phyloP scores from a whole-genome alignment of 2,797 vertebrate species.

The Anableps anableps region DNA sequence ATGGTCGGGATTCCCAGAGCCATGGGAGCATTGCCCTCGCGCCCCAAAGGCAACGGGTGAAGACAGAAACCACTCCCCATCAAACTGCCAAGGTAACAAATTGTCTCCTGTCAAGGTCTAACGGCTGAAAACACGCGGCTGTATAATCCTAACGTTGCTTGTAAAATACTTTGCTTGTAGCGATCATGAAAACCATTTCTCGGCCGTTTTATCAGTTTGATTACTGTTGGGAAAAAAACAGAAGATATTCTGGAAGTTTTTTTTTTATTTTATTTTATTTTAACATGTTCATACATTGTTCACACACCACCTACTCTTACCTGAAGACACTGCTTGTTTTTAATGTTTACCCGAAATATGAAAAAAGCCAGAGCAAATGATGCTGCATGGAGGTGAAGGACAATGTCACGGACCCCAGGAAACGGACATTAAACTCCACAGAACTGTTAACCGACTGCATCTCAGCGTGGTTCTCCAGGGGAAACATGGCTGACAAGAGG shows the following conservation, averaged over 20 bases:
- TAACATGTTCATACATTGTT: no score
- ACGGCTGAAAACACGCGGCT: not conserved
- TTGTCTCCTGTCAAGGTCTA: slow-evolving; percentile 1
- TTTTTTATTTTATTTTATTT: no score
- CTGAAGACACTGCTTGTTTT: not conserved
- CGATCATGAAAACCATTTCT: not conserved
- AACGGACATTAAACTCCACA: no score
- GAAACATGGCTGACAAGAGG: no score
- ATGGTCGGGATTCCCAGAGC: slow-evolving; percentile 47
- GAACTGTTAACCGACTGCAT: no score
- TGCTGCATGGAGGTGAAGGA: no score
- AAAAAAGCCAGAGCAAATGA: no score
- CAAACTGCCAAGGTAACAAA: not conserved
- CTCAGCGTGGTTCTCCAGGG: no score
- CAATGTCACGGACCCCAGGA: no score
- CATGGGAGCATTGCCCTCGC: not conserved
- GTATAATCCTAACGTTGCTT: not conserved
- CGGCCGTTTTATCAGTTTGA: not conserved
- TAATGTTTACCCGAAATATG: not conserved
- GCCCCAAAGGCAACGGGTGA: not conserved
- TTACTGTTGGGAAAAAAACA: not conserved
- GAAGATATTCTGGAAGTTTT: no score
- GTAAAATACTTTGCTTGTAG: not conserved
- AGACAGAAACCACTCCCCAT: not conserved
- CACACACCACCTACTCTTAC: not conserved